Base-by-base conservation (phyloP, 2,888 invertebrate species). In the Diploptera punctata region DNA sequence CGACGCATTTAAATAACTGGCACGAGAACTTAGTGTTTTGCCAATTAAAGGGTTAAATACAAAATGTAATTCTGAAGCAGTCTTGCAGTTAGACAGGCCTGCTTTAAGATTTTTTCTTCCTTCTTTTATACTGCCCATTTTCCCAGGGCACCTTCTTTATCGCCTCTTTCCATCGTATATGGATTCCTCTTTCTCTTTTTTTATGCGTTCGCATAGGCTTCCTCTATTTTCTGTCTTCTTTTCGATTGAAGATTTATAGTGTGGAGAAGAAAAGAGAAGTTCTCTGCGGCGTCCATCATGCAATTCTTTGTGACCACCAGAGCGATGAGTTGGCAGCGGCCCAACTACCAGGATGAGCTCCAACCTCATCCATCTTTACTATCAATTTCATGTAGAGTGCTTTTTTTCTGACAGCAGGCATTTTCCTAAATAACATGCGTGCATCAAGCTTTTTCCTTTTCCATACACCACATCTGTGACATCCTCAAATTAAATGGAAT, bases 301-400 rank as follows among this genome's bases (percentile, higher is more conserved):
- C 67, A 19, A 67, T 71, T 67, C 71, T 71, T 71, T 67, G 67
- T 67, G 71, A 31, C 57, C 67, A 43, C 43, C 44, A 24, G 72
- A 60, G 68, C 61, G 72, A 47, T 38, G 72, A 31, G 54, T 38
- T 68, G 68, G 68, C 68, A 9, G 29, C 4, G 33, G 54, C 54
- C 68, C 68, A 65, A 43, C 43, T 21, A 44, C 65, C 16, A 18
- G 44, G 65, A 65, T 65, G 65, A 47, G 65, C 65, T 24, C 67
- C 47, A 44, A 7, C 18, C 26, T 43, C 69, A 57, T 43, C 57
- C 19, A 31, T 52, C 68, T 65, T 47, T 29, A 47, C 65, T 52
- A 60, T 60, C 69, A 69, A 60, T 69, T 69, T 69, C 69, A 69
- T n/a, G n/a, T n/a, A n/a, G n/a, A n/a, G n/a, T n/a, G n/a, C n/a